Base-by-base conservation (phyloP, 1,140 invertebrate genomes). In the Drosophila sulfurigaster region DNA sequence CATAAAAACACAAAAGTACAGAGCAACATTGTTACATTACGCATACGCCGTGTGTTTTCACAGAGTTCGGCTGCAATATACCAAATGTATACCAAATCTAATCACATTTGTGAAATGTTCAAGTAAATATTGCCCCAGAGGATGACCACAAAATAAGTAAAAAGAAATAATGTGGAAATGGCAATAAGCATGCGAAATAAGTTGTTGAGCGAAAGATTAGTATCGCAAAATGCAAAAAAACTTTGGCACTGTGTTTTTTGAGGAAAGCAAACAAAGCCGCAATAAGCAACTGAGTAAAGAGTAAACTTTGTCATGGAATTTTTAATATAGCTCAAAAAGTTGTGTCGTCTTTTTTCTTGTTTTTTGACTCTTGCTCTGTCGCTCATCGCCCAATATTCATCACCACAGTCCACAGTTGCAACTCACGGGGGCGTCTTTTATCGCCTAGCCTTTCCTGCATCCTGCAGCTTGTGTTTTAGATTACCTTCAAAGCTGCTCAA, bases 301-400 rank as follows among this genome's bases (percentile, higher is more conserved):
- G 65, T 52, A 76, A 81, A 86, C 72, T 86, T 35, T 67, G 45
- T n/a, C 38, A 57, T 71, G 49, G 79, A 71, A 86, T 82, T 86
- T 86, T 86, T 86, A 81, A 82, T 82, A 82, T 70, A 30, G 58
- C 45, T 57, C 13, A 64, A 68, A 25, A 78, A 57, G 48, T 78
- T 78, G 32, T 30, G n/a, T 66, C 45, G 60, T 43, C 46, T 46
- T 57, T 38, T 38, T 38, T 11, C 8, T 38, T 10, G 10, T 8
- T 38, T 38, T 10, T 56, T 71, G 5, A 58, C 35, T 25, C 6
- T 45, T 52, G 25, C 28, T 52, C 16, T 28, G 3, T 52, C 28
- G n/a, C 46, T 16, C 46, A 48, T 38, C 35, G 7, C 35, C 8
- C 35, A 3, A 38, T 38, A 3, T 10, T 11, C 35, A 38, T 38